phyloP scores from a whole-genome alignment of 2,888 invertebrate genomes.

The Ypsolopha sequella region DNA sequence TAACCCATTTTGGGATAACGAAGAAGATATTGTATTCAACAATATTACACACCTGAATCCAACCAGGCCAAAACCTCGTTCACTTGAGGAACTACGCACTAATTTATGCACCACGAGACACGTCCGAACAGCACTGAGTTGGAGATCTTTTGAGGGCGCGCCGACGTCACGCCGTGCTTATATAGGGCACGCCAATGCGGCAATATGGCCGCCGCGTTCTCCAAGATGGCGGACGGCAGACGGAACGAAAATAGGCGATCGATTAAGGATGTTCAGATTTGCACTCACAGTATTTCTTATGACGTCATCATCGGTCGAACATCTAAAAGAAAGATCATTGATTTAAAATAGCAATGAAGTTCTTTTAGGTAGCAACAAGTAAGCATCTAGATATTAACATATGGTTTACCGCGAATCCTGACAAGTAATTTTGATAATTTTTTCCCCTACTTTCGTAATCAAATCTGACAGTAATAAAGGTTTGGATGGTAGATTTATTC shows the following conservation, averaged over 20 bases:
- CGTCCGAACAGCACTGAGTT: slow-evolving; percentile 37
- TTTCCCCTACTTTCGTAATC: too few relatives aligned
- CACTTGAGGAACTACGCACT: slow-evolving; percentile 41
- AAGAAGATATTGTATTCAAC: slow-evolving; percentile 42
- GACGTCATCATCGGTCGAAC: too few relatives aligned
- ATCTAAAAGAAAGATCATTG: too few relatives aligned
- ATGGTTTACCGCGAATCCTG: too few relatives aligned
- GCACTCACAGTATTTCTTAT: too few relatives aligned
- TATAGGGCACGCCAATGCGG: slow-evolving; percentile 30
- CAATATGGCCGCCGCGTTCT: slow-evolving; percentile 11
- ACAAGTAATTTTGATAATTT: too few relatives aligned
- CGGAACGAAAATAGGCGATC: slow-evolving; percentile 20
- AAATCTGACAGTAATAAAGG: too few relatives aligned
- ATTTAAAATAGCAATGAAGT: too few relatives aligned
- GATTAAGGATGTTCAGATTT: slow-evolving; percentile 5
- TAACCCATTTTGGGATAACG: slow-evolving; percentile 49
- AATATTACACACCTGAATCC: slow-evolving; percentile 66
- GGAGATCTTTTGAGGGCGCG: slow-evolving; percentile 29
- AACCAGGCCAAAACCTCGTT: slow-evolving; percentile 40
- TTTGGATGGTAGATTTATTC: too few relatives aligned
- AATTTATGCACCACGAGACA: slow-evolving; percentile 32
- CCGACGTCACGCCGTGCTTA: slow-evolving; percentile 44
- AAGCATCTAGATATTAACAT: too few relatives aligned
- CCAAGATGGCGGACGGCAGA: slow-evolving; percentile 10
- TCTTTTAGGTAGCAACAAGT: too few relatives aligned